Percentiles rank a stretch among this genome's conserved stretches.
Conservation (phyloP, 2,888 invertebrate genomes). For the Ectobius pallidus region DNA sequence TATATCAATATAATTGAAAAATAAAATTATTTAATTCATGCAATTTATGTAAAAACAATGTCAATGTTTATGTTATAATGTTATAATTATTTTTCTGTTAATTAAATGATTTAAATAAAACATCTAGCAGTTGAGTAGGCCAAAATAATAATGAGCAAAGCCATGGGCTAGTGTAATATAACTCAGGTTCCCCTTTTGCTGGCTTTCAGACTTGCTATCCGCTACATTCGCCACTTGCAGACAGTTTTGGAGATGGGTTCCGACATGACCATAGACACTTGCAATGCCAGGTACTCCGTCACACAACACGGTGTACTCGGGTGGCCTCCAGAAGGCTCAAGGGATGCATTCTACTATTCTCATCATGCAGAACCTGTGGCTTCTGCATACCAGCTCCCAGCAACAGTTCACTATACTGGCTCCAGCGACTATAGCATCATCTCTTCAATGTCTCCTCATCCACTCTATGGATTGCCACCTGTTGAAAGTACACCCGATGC, state of each 20-base stretch:
- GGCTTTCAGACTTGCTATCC: conserved; percentile 72
- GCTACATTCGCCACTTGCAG: conserved; percentile 76
- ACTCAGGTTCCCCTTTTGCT: too few species aligned
- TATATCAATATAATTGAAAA: too few species aligned
- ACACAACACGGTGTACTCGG: neutral
- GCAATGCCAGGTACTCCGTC: neutral
- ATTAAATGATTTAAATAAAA: too few species aligned
- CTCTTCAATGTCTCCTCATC: neutral
- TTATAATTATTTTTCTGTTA: too few species aligned
- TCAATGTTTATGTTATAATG: too few species aligned
- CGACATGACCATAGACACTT: neutral
- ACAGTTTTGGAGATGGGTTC: conserved; percentile 56
- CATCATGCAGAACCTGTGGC: neutral
- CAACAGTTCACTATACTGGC: neutral
- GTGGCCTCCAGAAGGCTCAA: neutral
- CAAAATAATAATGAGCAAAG: too few species aligned
- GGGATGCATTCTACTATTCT: conserved; percentile 8
- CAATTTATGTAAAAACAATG: too few species aligned
- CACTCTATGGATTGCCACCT: neutral
- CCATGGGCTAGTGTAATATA: too few species aligned
- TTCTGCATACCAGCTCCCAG: neutral
- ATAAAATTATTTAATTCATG: too few species aligned
- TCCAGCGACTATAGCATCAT: neutral
- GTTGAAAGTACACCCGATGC: neutral
- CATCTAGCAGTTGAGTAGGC: too few species aligned